Evolutionary conservation across 2,113 vertebrate species (phyloP).

Genomic region (Colius striatus): DNA sequence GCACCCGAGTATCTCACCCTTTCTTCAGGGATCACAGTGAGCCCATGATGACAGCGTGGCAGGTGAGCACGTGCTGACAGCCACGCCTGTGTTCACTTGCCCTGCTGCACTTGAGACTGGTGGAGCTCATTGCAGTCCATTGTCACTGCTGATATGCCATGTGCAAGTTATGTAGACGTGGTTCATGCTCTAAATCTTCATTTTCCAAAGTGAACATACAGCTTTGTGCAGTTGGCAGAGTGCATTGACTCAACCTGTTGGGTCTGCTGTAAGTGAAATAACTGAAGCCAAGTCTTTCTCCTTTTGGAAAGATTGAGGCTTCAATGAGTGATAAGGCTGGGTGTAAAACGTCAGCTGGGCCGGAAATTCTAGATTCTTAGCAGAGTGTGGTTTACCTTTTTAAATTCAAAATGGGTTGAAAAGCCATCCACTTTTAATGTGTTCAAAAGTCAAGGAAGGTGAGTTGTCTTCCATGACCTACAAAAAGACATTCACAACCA

Average conservation of each 20-base stretch:
- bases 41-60: rapidly evolving
- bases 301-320: background rate
- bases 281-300: background rate
- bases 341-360: background rate
- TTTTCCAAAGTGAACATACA: rapidly evolving
- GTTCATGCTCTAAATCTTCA: rapidly evolving
- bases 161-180: background rate
- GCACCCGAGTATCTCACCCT: rapidly evolving
- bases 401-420: background rate
- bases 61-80: rapidly evolving
- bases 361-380: background rate
- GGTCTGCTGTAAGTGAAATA: background rate
- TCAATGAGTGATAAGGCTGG: background rate
- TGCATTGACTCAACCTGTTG: background rate
- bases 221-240: background rate
- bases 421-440: background rate
- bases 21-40: rapidly evolving
- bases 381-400: rapidly evolving
- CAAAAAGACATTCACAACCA: background rate
- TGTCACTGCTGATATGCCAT: rapidly evolving
- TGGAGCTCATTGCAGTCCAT: rapidly evolving
- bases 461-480: background rate
- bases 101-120: background rate
- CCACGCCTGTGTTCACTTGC: rapidly evolving
- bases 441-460: background rate